Base-by-base conservation (phyloP, 2,797 vertebrate genomes). In the Siniperca undulata region DNA sequence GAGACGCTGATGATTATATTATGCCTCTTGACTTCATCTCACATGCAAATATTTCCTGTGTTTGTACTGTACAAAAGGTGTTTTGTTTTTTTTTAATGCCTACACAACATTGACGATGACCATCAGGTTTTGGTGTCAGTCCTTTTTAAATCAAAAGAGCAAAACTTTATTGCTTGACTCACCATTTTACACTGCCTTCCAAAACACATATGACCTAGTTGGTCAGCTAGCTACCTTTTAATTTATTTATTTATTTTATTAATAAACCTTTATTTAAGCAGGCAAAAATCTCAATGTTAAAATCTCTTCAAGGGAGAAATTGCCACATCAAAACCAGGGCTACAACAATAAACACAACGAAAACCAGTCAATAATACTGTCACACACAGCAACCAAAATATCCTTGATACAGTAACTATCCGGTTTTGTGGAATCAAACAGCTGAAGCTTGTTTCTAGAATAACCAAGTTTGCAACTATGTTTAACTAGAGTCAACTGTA, bases 391-490 rank as follows among this genome's bases (percentile, higher is more conserved):
- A 24, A 58, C 5, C 3, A 2, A 14, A 79, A 24, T 3, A 20
- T 6, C 30, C 7, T 0, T 24, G 2, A 42, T 40, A 20, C 40
- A 30, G 44, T 58, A 7, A 36, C 27, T 5, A 19, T 7, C n/a
- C 12, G 22, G 42, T 55, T 70, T 9, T 20, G 20, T 17, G 36
- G 22, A 80, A 52, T 75, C 27, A 82, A 80, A 78, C 11, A 27
- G 40, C 50, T 8, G 27, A 24, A 38, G 62, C 64, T 48, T 5
- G 55, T 82, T 65, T 74, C 16, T 11, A 0, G 38, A 20, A 73
- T 66, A 72, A 86, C 64, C 9, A 12, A 0, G 60, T 72, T 82
- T 73, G 66, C 52, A 44, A 24, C 78, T 82, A 74, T 86, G 76
- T 70, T 67, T 64, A 74, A 74, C 58, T 59, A 17, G 56, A 72